A percentile compares a stretch with the other conserved stretches of the same genome.
phyloP scores from a whole-genome alignment of 2,888 invertebrate species.

The Deilephila elpenor region DNA sequence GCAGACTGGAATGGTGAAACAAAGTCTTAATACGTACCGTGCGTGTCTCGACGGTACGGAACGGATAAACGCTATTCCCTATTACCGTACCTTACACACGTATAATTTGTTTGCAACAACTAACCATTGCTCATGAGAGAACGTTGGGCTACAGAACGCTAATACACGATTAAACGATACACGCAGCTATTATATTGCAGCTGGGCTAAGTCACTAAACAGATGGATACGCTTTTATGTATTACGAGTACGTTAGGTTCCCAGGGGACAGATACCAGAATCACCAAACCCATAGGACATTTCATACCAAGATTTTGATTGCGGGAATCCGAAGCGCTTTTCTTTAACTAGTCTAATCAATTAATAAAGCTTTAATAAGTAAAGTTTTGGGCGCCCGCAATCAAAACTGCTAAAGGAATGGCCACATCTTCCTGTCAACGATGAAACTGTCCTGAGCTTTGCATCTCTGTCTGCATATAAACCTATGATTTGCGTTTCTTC shows the following conservation, averaged over 20 bases:
- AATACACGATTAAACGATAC: slow-evolving; percentile 77
- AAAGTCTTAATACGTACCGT: slow-evolving; percentile 91
- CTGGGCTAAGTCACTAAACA: slow-evolving; percentile 74
- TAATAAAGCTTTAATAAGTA: slow-evolving; percentile 15
- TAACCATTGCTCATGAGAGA: slow-evolving; percentile 77
- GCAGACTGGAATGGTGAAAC: slow-evolving; percentile 98
- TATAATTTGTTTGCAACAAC: slow-evolving; percentile 82
- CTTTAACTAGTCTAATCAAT: neutral
- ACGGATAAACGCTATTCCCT: slow-evolving; percentile 72
- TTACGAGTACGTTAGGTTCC: slow-evolving; percentile 15
- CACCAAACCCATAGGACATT: slow-evolving; percentile 14
- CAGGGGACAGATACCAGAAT: slow-evolving; percentile 13
- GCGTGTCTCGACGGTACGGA: slow-evolving; percentile 93
- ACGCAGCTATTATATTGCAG: slow-evolving; percentile 78
- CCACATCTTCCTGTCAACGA: slow-evolving; percentile 32
- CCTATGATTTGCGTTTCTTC: slow-evolving; percentile 62
- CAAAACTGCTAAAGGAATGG: slow-evolving; percentile 42
- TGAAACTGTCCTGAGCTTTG: slow-evolving; percentile 63
- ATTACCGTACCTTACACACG: slow-evolving; percentile 79
- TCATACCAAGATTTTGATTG: slow-evolving; percentile 36
- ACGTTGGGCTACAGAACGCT: slow-evolving; percentile 77
- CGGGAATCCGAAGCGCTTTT: slow-evolving; percentile 28
- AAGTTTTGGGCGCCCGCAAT: slow-evolving; percentile 54
- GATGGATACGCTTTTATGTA: slow-evolving; percentile 58
- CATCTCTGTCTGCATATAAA: slow-evolving; percentile 72